Percentiles rank a stretch among this genome's conserved stretches.
Evolutionary conservation across 1,140 invertebrate genomes (phyloP).

Genomic region (Druon quercuslanigerum): DNA sequence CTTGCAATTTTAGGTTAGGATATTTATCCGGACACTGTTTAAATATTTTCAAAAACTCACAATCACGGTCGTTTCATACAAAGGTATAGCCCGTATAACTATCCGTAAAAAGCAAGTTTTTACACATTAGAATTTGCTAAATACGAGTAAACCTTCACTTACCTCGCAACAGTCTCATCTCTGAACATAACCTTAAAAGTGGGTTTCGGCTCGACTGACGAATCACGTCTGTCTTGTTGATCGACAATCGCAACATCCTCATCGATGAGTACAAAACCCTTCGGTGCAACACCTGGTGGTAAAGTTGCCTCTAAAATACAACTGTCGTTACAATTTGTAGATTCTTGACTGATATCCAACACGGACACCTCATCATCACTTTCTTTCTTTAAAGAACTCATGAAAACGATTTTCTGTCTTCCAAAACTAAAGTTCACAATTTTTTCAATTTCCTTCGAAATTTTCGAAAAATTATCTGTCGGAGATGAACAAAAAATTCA

Average conservation of each 20-base stretch:
- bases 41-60: too few species aligned
- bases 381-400: neutral
- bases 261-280: constrained; percentile 57
- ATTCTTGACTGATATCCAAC: neutral
- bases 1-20: too few species aligned
- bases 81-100: neutral
- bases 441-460: too few species aligned
- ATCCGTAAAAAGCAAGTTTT: neutral
- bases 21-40: too few species aligned
- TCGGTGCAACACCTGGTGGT: constrained; percentile 54
- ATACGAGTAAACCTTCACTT: constrained; percentile 36
- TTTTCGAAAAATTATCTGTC: too few species aligned
- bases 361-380: constrained; percentile 2
- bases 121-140: constrained; percentile 8
- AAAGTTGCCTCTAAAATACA: constrained; percentile 52
- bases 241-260: constrained; percentile 44
- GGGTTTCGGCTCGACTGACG: constrained; percentile 38
- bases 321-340: neutral
- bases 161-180: constrained; percentile 59
- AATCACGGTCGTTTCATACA: too few species aligned
- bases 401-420: neutral
- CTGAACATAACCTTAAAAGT: constrained; percentile 66
- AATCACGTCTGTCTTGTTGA: neutral
- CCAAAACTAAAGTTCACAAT: neutral
- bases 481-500: too few species aligned